These are phyloP conservation scores for Zosterops hypoxanthus DNA, from an alignment of 2,113 vertebrate genomes.

Conservation along the genomic window DNA sequence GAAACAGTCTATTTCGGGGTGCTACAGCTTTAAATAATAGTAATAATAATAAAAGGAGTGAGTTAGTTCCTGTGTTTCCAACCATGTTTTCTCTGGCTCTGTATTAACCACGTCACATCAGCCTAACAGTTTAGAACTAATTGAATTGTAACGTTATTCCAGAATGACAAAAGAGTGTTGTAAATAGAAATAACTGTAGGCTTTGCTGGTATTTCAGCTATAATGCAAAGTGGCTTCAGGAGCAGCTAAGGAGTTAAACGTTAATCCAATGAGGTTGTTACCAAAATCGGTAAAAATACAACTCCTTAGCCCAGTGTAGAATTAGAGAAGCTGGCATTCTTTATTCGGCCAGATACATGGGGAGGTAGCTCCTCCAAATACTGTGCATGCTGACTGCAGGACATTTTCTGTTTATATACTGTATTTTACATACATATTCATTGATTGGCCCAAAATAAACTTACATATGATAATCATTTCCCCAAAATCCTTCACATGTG, in stretches of 20 bases:
- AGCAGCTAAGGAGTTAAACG: background rate
- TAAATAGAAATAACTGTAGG: background rate
- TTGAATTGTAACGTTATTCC: background rate
- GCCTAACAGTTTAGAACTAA: background rate
- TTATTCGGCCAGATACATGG: rapidly evolving
- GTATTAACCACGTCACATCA: background rate
- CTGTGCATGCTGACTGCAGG: background rate
- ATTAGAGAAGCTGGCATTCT: background rate
- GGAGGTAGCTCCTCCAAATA: background rate
- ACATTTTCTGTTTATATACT: background rate
- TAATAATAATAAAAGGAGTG: background rate
- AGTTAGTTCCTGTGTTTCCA: background rate
- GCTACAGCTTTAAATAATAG: background rate
- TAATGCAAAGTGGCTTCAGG: background rate
- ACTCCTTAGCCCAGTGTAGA: background rate
- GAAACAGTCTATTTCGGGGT: background rate
- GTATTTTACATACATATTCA: background rate
- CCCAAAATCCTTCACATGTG: background rate
- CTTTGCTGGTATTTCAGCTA: background rate
- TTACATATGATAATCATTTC: background rate
- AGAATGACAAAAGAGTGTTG: background rate
- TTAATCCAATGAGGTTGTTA: background rate
- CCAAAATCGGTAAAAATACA: background rate
- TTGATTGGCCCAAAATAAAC: background rate
- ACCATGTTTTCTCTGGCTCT: background rate